Base-by-base conservation (phyloP, 2,888 invertebrate species). In the Notocelia uddmanniana region DNA sequence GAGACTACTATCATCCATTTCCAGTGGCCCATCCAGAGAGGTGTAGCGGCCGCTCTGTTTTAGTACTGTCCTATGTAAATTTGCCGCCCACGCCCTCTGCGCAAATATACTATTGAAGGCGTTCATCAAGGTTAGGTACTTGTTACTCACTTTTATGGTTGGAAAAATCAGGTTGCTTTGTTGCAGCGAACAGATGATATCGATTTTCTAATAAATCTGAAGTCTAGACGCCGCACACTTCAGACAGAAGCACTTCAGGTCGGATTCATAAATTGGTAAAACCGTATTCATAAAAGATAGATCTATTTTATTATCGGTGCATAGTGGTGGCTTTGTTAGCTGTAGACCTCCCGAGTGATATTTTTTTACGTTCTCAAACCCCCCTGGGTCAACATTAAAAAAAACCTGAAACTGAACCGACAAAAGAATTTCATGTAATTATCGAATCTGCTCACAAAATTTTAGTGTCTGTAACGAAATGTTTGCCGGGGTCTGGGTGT, bases 71-170 rank as follows among this genome's bases (percentile, higher is more conserved):
- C 58, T 57, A 58, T 52, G 66, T 59, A 64, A 58, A 70, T 66
- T 59, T 66, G 34, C 23, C 37, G 26, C 21, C 18, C 15, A 1
- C n/a, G 26, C 52, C 59, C 57, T 41, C 48, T 58, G 59, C 19
- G 52, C 31, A 70, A 70, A 70, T 59, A 62, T 31, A 58, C 26
- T 66, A 52, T 64, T 66, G 59, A 37, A 18, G 58, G 37, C 58
- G 58, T 64, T 66, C 19, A 52, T 58, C 55, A 41, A 15, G 23
- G n/a, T 34, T 15, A 19, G 10, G n/a, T 19, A n/a, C 19, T 18
- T 19, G 19, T 41, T 50, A 11, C 41, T 57, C 8, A 21, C 50
- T 23, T 26, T 50, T 58, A 34, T 26, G 21, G 45, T 21, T 48
- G 23, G 52, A 10, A 48, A 57, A 41, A 34, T 34, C 31, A 31